Evolutionary conservation across 2,797 vertebrate species (phyloP), one percentile per base, ranked within the genome.

Genomic region (Phylloscopus collybita): DNA sequence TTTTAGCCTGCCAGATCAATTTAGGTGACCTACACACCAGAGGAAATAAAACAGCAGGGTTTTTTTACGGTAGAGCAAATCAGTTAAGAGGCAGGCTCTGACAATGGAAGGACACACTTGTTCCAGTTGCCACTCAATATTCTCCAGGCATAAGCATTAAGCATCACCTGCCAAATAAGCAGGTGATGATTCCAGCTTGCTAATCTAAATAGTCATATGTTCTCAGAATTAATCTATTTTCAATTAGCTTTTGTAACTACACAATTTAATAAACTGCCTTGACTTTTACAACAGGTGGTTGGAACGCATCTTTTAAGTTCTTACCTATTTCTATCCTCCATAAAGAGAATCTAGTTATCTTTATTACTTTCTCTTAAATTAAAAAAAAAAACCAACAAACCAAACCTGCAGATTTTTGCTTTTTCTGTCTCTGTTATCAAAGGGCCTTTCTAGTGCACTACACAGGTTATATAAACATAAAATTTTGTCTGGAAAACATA

Each of bases 161-260:
- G n/a, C 36, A 59, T 59, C 34, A 59, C 57, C 57, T 59, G 72
- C 56, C 80, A 92, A 88, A 86, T 5, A 92, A n/a, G 38, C 47
- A 91, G 79, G 59, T 93, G 69, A 96, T 51, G 56, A 88, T 51
- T 92, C 45, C 78, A 88, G 42, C 29, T 76, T 86, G 51, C 36
- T 93, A 75, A 86, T 44, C 44, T 49, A 66, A 78, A 62, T 13
- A 85, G 61, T 16, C 2, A 94, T 13, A 80, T 71, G 56, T 88
- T 95, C 66, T n/a, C 86, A 92, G 70, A 84, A 91, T 80, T 32
- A 72, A 88, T 80, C 50, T 91, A 40, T 65, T 92, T 62, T 83
- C 74, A 59, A 57, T 69, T 44, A 88, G 40, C 76, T 84, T 73
- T 79, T 80, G 16, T 82, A 81, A 80, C 38, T 70, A 75, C 42